phyloP scores from a whole-genome alignment of 2,888 invertebrate species.

The Melanophora roralis region DNA sequence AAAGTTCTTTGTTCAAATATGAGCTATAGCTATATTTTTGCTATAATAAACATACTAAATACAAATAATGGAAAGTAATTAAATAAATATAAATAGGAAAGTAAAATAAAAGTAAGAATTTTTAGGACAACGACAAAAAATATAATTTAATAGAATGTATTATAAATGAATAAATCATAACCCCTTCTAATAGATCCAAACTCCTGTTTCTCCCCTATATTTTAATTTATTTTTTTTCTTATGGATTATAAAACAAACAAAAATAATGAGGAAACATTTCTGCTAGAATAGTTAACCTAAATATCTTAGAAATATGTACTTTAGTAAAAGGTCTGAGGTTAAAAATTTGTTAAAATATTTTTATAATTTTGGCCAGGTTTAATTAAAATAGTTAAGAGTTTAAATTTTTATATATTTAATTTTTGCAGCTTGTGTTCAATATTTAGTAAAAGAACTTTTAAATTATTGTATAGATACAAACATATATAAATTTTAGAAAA shows the following conservation, averaged over 20 bases:
- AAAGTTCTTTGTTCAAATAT: slow-evolving; percentile 59
- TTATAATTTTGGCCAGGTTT: slow-evolving; percentile 13
- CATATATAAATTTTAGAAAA: too few relatives aligned
- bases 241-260: not conserved
- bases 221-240: slow-evolving; percentile 7
- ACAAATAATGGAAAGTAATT: slow-evolving; percentile 25
- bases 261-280: not conserved
- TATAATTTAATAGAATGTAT: slow-evolving; percentile 5
- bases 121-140: slow-evolving; percentile 57
- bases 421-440: slow-evolving; percentile 27
- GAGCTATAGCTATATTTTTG: slow-evolving; percentile 46
- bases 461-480: not conserved
- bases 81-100: slow-evolving; percentile 28
- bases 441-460: not conserved
- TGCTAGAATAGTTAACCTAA: too few relatives aligned
- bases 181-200: not conserved
- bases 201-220: not conserved
- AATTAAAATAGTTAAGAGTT: not conserved
- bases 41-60: slow-evolving; percentile 24
- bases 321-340: slow-evolving; percentile 31
- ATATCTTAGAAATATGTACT: not conserved
- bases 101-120: slow-evolving; percentile 34
- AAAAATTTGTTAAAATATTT: not conserved
- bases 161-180: slow-evolving; percentile 17
- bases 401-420: not conserved